phyloP scores from a whole-genome alignment of 2,797 vertebrate species.

The Menidia menidia region DNA sequence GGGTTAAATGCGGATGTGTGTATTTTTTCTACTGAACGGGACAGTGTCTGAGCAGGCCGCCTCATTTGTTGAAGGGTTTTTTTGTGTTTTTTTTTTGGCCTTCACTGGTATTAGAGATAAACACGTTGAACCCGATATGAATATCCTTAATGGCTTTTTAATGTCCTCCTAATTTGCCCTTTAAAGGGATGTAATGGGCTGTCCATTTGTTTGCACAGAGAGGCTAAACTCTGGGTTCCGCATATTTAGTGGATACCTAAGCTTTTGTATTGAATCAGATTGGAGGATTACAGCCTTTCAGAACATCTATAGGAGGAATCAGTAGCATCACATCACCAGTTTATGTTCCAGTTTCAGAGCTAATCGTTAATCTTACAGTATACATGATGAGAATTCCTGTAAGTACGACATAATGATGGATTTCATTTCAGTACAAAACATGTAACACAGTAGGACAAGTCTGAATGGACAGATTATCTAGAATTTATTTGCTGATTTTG shows the following conservation, averaged over 20 bases:
- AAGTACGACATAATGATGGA: no score
- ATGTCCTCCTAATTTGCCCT: constrained; percentile 83
- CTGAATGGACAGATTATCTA: background rate
- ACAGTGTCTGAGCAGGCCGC: constrained; percentile 39
- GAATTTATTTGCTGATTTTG: background rate
- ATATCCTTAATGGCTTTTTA: constrained; percentile 85
- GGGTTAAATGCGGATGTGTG: constrained; percentile 13
- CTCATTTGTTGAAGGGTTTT: constrained; percentile 66
- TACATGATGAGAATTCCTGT: background rate
- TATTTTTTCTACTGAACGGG: constrained; percentile 28
- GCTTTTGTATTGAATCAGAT: constrained; percentile 25
- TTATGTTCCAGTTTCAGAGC: constrained; percentile 1
- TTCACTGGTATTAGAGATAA: constrained; percentile 72
- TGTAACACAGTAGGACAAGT: background rate
- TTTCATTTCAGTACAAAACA: background rate
- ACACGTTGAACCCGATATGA: constrained; percentile 76
- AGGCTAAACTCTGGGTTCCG: constrained; percentile 50
- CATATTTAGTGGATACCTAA: constrained; percentile 56
- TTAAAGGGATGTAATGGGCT: constrained; percentile 80
- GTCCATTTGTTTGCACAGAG: constrained; percentile 74
- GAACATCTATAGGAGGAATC: constrained; percentile 10
- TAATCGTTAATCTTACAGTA: background rate
- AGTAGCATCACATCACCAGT: background rate
- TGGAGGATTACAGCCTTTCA: constrained; percentile 2
- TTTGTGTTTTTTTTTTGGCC: constrained; percentile 39